Percentiles rank a stretch among this genome's conserved stretches.
Conservation (phyloP, 2,797 vertebrate species). For the Calcarius lapponicus region DNA sequence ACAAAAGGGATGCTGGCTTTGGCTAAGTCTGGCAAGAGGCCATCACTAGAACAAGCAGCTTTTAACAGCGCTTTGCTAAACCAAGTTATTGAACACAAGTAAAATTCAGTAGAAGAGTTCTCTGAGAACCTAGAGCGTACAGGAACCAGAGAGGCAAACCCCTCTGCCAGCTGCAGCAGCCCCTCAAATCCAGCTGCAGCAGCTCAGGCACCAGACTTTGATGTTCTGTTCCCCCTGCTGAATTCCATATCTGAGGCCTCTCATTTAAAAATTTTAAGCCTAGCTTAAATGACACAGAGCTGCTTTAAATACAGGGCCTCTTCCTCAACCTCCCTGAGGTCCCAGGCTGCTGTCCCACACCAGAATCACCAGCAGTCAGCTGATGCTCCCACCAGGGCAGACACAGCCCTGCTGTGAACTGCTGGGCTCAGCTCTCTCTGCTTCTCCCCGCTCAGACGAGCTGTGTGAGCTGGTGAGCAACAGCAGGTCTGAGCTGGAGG, state of each 20-base stretch:
- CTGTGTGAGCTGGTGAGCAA: not conserved
- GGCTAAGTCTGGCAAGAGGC: not conserved
- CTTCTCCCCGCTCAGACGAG: not conserved
- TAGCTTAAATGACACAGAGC: not conserved
- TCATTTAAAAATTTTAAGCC: not conserved
- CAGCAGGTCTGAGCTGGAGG: not conserved
- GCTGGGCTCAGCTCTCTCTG: not conserved
- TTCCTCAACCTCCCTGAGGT: not conserved
- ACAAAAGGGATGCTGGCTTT: not conserved
- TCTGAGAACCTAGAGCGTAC: rapidly evolving
- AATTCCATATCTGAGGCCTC: not conserved
- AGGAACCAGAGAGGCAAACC: not conserved
- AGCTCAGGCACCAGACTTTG: not conserved
- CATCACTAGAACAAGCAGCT: not conserved
- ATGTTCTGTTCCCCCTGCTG: not conserved
- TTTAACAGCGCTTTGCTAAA: not conserved
- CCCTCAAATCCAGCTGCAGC: not conserved
- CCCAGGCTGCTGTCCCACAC: not conserved
- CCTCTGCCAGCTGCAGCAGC: not conserved
- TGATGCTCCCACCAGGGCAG: not conserved
- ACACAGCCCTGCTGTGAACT: not conserved
- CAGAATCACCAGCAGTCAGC: not conserved
- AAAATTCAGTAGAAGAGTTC: not conserved
- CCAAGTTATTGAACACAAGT: not conserved
- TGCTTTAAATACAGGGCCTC: not conserved